phyloP scores from a whole-genome alignment of 2,888 invertebrate genomes.

The Acleris holmiana region DNA sequence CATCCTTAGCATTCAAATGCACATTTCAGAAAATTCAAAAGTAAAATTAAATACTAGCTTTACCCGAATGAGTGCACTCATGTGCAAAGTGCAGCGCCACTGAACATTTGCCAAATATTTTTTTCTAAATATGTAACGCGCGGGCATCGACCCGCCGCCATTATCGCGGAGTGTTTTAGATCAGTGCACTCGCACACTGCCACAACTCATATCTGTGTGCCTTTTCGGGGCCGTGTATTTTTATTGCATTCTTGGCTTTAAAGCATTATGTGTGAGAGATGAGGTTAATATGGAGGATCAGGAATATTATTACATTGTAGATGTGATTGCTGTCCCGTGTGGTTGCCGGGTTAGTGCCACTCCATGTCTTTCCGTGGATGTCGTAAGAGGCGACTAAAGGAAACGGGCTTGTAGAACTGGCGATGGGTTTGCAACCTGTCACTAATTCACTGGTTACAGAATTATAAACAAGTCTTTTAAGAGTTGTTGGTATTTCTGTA shows the following conservation, averaged over 20 bases:
- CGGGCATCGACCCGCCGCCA: slow-evolving; percentile 70
- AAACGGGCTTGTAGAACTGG: too few relatives aligned
- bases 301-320: not conserved
- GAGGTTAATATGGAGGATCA: not conserved
- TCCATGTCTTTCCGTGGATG: too few relatives aligned
- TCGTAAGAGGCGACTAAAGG: too few relatives aligned
- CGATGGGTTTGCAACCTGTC: too few relatives aligned
- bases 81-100: slow-evolving; percentile 60
- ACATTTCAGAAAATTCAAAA: too few relatives aligned
- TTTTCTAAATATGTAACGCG: slow-evolving; percentile 83
- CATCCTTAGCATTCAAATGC: too few relatives aligned
- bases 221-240: slow-evolving; percentile 22
- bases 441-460: too few relatives aligned
- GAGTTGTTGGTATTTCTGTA: too few relatives aligned
- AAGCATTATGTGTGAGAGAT: slow-evolving; percentile 11
- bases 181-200: slow-evolving; percentile 59
- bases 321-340: too few relatives aligned
- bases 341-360: too few relatives aligned
- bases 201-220: slow-evolving; percentile 15
- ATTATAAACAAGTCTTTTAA: too few relatives aligned
- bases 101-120: slow-evolving; percentile 83
- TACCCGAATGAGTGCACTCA: slow-evolving; percentile 44
- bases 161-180: slow-evolving; percentile 80
- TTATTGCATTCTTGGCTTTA: slow-evolving; percentile 34
- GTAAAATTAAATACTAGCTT: not conserved